Percentiles rank a stretch among this genome's conserved stretches.
Evolutionary conservation across 2,113 vertebrate genomes (phyloP).

Genomic region (Mustelus asterias): DNA sequence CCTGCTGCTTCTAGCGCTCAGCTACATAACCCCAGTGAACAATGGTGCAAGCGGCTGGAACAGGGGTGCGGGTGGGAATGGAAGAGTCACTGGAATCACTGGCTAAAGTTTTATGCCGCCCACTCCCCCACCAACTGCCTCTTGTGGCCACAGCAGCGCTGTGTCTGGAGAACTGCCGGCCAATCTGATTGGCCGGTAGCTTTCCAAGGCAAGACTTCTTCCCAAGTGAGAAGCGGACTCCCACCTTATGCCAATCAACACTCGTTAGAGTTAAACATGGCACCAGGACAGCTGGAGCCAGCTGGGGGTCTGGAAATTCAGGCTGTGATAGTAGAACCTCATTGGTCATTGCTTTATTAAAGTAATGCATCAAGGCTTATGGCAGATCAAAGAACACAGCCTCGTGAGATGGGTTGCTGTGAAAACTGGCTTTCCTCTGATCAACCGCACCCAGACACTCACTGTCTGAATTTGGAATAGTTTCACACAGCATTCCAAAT

Average conservation of each 20-base stretch:
- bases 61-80: background rate
- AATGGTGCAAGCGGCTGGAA: background rate
- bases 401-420: background rate
- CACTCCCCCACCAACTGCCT: no score
- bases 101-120: no score
- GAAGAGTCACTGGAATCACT: background rate
- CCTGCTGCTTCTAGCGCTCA: background rate
- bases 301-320: background rate
- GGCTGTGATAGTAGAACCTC: no score
- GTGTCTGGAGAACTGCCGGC: no score
- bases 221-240: no score
- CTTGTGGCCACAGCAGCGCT: no score
- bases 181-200: no score
- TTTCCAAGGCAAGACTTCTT: no score
- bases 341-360: background rate
- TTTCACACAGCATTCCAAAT: background rate
- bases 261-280: no score
- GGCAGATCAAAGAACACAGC: background rate
- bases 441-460: background rate
- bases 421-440: background rate
- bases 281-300: no score
- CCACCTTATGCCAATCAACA: no score
- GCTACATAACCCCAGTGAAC: background rate
- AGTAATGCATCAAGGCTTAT: background rate
- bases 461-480: background rate